A percentile compares a stretch with the other conserved stretches of the same genome.
Conservation (phyloP, 2,797 vertebrate genomes). For the Muscicapa striata region DNA sequence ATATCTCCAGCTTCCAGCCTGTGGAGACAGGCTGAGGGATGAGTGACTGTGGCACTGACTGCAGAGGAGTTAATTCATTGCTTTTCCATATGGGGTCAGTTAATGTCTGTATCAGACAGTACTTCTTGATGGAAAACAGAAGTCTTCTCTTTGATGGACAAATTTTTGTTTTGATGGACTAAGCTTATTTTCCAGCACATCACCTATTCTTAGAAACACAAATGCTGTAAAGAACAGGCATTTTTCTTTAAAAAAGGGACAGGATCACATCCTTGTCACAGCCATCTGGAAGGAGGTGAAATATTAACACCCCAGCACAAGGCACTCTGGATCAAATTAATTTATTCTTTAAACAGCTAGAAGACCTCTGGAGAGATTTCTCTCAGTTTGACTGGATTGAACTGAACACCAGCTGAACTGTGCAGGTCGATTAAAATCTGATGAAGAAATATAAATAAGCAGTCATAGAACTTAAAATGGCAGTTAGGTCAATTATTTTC, state of each 20-base stretch:
- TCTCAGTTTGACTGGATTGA: neutral
- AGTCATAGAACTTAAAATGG: neutral
- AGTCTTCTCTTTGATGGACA: neutral
- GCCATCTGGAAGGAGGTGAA: neutral
- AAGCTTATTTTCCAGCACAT: neutral
- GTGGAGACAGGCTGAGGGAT: neutral
- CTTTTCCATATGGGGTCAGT: neutral
- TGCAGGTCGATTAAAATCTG: neutral
- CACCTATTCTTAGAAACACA: neutral
- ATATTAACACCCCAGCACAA: neutral
- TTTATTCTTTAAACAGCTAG: neutral
- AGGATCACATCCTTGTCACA: neutral
- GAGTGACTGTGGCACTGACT: neutral
- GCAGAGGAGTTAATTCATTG: neutral
- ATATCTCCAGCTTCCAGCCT: neutral
- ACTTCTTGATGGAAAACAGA: neutral
- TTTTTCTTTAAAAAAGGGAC: neutral
- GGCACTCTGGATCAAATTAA: neutral
- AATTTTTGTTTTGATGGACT: neutral
- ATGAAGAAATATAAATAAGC: constrained; percentile 22
- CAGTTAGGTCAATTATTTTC: constrained; percentile 22
- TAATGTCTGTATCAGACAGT: neutral
- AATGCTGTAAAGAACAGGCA: neutral
- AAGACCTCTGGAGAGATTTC: constrained; percentile 11
- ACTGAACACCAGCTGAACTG: neutral